These are phyloP conservation scores for Pterostichus madidus DNA, from an alignment of 2,888 invertebrate genomes.

Conservation along the genomic window DNA sequence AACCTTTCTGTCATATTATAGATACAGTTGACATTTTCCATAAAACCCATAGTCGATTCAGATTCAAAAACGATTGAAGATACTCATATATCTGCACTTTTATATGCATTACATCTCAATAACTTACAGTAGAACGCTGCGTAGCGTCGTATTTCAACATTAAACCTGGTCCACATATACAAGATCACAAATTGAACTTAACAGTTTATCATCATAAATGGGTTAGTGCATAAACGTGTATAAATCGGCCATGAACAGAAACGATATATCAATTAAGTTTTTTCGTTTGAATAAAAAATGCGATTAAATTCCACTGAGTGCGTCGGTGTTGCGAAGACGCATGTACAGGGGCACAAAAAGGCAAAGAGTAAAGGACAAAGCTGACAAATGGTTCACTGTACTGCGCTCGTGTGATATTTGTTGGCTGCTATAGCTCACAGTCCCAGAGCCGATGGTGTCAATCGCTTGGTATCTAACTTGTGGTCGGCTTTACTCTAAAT, in stretches of 20 bases:
- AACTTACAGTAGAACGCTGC: background rate
- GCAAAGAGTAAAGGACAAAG: slow-evolving; percentile 6
- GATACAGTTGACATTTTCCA: too few relatives aligned
- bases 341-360: background rate
- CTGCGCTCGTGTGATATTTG: slow-evolving; percentile 17
- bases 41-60: too few relatives aligned
- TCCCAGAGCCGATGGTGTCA: slow-evolving; percentile 13
- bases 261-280: slow-evolving; percentile 35
- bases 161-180: slow-evolving; percentile 2
- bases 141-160: background rate
- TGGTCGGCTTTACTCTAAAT: background rate
- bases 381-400: slow-evolving; percentile 4
- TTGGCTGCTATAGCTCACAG: background rate
- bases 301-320: slow-evolving; percentile 19
- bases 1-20: too few relatives aligned
- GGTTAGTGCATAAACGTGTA: slow-evolving; percentile 21
- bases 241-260: background rate
- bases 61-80: too few relatives aligned
- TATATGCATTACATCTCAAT: background rate
- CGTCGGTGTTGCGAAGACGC: background rate
- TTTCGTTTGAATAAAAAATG: slow-evolving; percentile 8
- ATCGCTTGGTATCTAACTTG: slow-evolving; percentile 16
- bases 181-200: slow-evolving; percentile 8
- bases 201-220: slow-evolving; percentile 15
- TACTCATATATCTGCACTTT: background rate